Evolutionary conservation across 2,113 vertebrate species (phyloP).

Genomic region (Trichomycterus rosablanca): DNA sequence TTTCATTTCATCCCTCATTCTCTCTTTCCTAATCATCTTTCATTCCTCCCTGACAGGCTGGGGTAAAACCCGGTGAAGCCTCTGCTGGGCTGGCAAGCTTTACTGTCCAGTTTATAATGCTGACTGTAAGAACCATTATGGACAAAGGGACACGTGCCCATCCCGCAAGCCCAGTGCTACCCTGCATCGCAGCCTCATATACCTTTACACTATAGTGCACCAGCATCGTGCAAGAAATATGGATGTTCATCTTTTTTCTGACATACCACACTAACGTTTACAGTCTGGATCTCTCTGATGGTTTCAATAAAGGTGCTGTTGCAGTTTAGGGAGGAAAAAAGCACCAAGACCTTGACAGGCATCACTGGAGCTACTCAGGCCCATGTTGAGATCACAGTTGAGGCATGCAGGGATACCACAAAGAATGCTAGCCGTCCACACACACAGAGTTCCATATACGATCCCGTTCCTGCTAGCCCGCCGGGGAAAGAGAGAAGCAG

Average conservation of each 20-base stretch:
- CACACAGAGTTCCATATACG: constrained; percentile 27
- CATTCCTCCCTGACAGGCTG: constrained; percentile 39
- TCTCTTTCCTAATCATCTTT: constrained; percentile 27
- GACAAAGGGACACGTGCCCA: neutral
- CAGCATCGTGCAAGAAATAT: too few relatives aligned
- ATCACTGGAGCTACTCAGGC: neutral
- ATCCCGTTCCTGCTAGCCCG: neutral
- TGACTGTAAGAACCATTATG: constrained; percentile 49
- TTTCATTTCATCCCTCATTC: neutral
- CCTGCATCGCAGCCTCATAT: too few relatives aligned
- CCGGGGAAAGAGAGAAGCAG: neutral
- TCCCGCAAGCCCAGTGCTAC: neutral
- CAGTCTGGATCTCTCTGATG: too few relatives aligned
- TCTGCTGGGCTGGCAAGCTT: constrained; percentile 11
- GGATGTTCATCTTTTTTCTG: too few relatives aligned
- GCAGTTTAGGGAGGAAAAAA: neutral
- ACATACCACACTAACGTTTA: too few relatives aligned
- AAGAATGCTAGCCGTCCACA: constrained; percentile 33
- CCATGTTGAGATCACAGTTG: constrained; percentile 38
- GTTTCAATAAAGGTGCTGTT: too few relatives aligned
- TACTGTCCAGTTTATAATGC: constrained; percentile 34
- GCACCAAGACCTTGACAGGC: constrained; percentile 11
- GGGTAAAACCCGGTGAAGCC: constrained; percentile 21
- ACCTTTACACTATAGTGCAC: too few relatives aligned
- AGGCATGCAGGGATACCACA: constrained; percentile 39